Conservation (phyloP, 2,888 invertebrate species). For the Erynnis tages region DNA sequence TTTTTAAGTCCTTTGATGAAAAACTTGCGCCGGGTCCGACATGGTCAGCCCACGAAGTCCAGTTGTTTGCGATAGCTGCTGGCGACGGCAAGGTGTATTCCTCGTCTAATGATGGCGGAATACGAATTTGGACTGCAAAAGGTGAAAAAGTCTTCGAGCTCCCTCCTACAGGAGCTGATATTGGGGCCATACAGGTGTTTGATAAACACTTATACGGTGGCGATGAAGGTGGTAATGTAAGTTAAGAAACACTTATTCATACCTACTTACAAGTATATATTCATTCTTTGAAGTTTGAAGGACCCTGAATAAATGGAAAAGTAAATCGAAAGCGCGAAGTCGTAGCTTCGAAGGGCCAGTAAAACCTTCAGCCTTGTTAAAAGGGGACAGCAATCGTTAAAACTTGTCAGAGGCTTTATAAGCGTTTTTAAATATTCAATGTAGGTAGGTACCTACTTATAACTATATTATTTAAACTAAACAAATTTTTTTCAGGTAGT, state of each 20-base stretch:
- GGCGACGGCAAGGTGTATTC: constrained; percentile 78
- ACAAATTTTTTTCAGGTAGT: constrained; percentile 69
- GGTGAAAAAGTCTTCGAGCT: constrained; percentile 61
- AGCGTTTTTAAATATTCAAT: too few relatives aligned
- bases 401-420: too few relatives aligned
- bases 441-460: not conserved
- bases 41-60: constrained; percentile 83
- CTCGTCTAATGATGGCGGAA: constrained; percentile 83
- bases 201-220: constrained; percentile 80
- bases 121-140: constrained; percentile 77
- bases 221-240: constrained; percentile 84
- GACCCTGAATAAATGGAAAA: too few relatives aligned
- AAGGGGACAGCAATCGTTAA: too few relatives aligned
- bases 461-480: not conserved
- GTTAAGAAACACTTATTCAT: constrained; percentile 38
- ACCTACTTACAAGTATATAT: not conserved
- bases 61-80: constrained; percentile 82
- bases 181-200: constrained; percentile 53
- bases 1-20: constrained; percentile 54
- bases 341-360: too few relatives aligned
- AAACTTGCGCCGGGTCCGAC: constrained; percentile 49
- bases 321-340: too few relatives aligned
- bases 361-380: too few relatives aligned
- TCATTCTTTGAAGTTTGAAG: too few relatives aligned
- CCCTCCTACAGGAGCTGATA: constrained; percentile 62